phyloP scores from a whole-genome alignment of 2,888 invertebrate species.

The Fissipunctia ypsillon region DNA sequence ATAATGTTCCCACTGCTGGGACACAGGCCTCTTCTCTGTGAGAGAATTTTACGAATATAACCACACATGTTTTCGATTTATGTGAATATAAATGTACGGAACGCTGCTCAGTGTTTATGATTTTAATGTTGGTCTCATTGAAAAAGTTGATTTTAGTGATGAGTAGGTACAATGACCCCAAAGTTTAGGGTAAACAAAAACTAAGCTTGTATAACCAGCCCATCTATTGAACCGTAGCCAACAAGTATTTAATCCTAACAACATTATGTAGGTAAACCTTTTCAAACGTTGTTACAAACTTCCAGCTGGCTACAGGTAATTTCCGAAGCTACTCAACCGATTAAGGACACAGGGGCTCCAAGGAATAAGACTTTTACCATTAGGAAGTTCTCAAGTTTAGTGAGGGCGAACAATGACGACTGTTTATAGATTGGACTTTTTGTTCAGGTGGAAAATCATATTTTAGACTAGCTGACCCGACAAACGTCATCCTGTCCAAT shows the following conservation, averaged over 20 bases:
- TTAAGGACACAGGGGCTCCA: constrained; percentile 47
- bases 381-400: constrained; percentile 56
- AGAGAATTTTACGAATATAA: too few relatives aligned
- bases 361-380: constrained; percentile 65
- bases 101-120: background rate
- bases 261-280: constrained; percentile 40
- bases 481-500: too few relatives aligned
- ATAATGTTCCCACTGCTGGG: too few relatives aligned
- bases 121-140: background rate
- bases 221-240: background rate
- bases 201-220: background rate
- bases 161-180: background rate
- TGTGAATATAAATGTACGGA: too few relatives aligned
- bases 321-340: constrained; percentile 61
- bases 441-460: constrained; percentile 16
- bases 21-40: too few relatives aligned
- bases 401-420: constrained; percentile 16
- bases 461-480: background rate
- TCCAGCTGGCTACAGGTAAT: constrained; percentile 58
- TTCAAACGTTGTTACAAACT: constrained; percentile 59
- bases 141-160: background rate
- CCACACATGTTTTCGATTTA: too few relatives aligned
- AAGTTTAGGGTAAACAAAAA: background rate
- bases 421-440: constrained; percentile 3
- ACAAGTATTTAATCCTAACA: constrained; percentile 17